These are phyloP conservation scores for Parambassis ranga DNA, from an alignment of 2,797 vertebrate genomes.

Conservation along the genomic window DNA sequence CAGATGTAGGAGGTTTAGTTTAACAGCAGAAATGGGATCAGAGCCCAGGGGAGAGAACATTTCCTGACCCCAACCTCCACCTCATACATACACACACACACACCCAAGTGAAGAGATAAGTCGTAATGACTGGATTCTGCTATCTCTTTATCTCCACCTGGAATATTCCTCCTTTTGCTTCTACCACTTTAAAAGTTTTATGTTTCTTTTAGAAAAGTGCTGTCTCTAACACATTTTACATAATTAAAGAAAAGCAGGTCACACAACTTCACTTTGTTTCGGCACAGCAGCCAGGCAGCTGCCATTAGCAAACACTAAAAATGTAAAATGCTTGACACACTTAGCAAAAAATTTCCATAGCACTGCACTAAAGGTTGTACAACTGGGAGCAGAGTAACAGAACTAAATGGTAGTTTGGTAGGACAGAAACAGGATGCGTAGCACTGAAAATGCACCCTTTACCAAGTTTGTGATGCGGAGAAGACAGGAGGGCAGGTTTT, in stretches of 20 bases:
- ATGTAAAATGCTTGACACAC: constrained; percentile 18
- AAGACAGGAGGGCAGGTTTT: not conserved
- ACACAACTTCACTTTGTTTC: constrained; percentile 21
- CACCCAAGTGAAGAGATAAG: constrained; percentile 13
- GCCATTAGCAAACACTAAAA: constrained; percentile 19
- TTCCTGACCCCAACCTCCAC: constrained; percentile 13
- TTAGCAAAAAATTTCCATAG: constrained; percentile 9
- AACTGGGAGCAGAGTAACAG: constrained; percentile 1
- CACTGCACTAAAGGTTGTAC: constrained; percentile 3
- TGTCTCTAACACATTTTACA: constrained; percentile 22
- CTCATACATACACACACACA: not conserved
- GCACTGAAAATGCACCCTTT: not conserved
- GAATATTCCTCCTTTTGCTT: not conserved
- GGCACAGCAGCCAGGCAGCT: not conserved
- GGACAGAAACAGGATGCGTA: not conserved
- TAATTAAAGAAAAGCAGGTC: constrained; percentile 46
- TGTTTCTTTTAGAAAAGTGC: constrained; percentile 21
- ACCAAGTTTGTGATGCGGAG: not conserved
- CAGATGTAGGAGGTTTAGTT: constrained; percentile 27
- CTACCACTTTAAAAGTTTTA: not conserved
- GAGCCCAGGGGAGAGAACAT: constrained; percentile 46
- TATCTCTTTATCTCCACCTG: constrained; percentile 12
- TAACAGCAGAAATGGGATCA: constrained; percentile 54
- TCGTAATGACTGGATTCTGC: constrained; percentile 29
- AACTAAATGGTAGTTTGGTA: not conserved